Evolutionary conservation across 2,888 invertebrate species (phyloP).

Genomic region (Iphiclides podalirius): DNA sequence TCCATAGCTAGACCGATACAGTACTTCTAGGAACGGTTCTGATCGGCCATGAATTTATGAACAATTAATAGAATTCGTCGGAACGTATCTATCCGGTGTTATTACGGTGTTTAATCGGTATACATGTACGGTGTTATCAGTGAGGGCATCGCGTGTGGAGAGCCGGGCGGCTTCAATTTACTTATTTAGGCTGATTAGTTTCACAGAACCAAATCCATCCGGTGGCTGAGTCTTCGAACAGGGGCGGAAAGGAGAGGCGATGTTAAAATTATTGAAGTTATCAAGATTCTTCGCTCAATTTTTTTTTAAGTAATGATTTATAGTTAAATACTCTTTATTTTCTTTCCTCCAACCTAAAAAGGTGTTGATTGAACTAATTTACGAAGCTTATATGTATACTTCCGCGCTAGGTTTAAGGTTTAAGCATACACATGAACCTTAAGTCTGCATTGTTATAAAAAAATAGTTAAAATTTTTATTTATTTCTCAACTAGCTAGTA

Average conservation of each 20-base stretch:
- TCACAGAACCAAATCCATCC: conserved; percentile 76
- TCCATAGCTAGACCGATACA: neutral
- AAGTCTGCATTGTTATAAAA: too few species aligned
- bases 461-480: too few species aligned
- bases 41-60: neutral
- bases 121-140: conserved; percentile 24
- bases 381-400: too few species aligned
- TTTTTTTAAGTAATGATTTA: too few species aligned
- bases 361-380: too few species aligned
- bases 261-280: too few species aligned
- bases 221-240: conserved; percentile 52
- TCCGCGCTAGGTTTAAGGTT: too few species aligned
- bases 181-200: conserved; percentile 76
- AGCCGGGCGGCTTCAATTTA: conserved; percentile 63
- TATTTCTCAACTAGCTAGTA: too few species aligned
- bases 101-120: conserved; percentile 10
- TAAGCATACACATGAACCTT: too few species aligned
- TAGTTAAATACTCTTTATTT: too few species aligned
- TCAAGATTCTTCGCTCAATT: too few species aligned
- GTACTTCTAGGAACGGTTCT: neutral
- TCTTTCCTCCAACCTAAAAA: too few species aligned
- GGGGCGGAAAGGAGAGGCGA: conserved; percentile 31
- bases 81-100: conserved; percentile 7
- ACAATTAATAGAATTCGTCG: conserved; percentile 6
- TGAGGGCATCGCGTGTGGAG: conserved; percentile 57